Conservation (phyloP, 1,140 invertebrate species). For the Mizuhopecten yessoensis region DNA sequence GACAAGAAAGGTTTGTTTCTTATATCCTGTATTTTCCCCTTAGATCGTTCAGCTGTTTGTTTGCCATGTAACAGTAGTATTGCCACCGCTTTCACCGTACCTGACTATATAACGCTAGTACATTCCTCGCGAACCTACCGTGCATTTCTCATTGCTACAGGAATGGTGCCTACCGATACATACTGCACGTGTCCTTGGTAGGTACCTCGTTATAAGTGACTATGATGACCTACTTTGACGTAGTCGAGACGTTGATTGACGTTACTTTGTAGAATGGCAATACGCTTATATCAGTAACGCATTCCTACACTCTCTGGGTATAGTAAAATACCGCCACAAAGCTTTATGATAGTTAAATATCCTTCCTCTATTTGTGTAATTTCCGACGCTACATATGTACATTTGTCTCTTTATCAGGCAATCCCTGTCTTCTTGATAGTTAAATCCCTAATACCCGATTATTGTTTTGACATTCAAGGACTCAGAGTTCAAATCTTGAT, state of each 20-base stretch:
- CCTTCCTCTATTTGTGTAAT: neutral
- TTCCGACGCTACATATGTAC: too few relatives aligned
- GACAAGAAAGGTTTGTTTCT: too few relatives aligned
- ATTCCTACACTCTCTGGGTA: neutral
- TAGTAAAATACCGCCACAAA: neutral
- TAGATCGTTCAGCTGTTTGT: too few relatives aligned
- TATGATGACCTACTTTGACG: neutral
- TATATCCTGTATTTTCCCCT: too few relatives aligned
- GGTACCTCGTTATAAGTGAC: neutral
- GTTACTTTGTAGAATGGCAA: neutral
- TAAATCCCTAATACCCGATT: too few relatives aligned
- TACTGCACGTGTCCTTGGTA: neutral
- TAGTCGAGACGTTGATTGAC: neutral
- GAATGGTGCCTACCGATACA: neutral
- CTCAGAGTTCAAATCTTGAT: too few relatives aligned
- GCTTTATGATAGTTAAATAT: neutral
- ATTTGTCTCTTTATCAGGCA: too few relatives aligned
- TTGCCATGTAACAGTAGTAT: neutral
- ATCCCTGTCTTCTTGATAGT: too few relatives aligned
- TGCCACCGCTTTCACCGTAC: too few relatives aligned
- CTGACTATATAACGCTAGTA: too few relatives aligned
- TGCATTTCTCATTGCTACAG: neutral
- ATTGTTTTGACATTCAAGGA: too few relatives aligned
- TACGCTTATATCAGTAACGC: neutral
- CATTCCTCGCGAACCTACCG: neutral